A percentile compares a stretch with the other conserved stretches of the same genome.
Evolutionary conservation across 2,888 invertebrate species (phyloP).

Genomic region (Phasia obesa): DNA sequence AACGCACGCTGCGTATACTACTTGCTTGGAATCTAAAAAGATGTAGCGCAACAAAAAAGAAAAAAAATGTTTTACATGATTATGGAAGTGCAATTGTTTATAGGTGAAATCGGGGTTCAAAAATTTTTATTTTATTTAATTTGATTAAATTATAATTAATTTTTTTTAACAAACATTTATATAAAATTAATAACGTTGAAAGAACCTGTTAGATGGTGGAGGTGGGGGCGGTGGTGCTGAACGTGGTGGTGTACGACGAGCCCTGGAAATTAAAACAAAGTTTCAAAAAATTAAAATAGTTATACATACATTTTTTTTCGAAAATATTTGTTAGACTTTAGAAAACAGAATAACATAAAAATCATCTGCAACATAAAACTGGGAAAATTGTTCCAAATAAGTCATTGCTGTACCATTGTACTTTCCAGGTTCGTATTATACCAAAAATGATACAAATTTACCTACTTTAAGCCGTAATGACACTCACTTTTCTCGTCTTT

Average conservation of each 20-base stretch:
- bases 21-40: constrained; percentile 74
- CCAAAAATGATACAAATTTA: too few species aligned
- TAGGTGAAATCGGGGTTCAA: constrained; percentile 20
- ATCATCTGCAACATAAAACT: too few species aligned
- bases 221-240: constrained; percentile 81
- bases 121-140: constrained; percentile 4
- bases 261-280: constrained; percentile 73
- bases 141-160: neutral
- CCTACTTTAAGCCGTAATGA: too few species aligned
- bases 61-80: constrained; percentile 62
- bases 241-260: constrained; percentile 80
- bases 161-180: constrained; percentile 52
- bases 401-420: too few species aligned
- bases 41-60: constrained; percentile 11
- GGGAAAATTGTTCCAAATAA: too few species aligned
- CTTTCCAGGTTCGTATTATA: too few species aligned
- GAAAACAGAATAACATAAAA: too few species aligned
- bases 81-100: constrained; percentile 17
- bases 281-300: too few species aligned
- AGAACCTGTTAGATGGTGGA: constrained; percentile 81
- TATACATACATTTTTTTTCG: too few species aligned
- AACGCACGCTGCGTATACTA: constrained; percentile 79
- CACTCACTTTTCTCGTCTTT: too few species aligned
- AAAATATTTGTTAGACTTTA: too few species aligned
- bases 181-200: constrained; percentile 78